Evolutionary conservation across 2,113 vertebrate genomes (phyloP).

Genomic region (Aphyosemion australe): DNA sequence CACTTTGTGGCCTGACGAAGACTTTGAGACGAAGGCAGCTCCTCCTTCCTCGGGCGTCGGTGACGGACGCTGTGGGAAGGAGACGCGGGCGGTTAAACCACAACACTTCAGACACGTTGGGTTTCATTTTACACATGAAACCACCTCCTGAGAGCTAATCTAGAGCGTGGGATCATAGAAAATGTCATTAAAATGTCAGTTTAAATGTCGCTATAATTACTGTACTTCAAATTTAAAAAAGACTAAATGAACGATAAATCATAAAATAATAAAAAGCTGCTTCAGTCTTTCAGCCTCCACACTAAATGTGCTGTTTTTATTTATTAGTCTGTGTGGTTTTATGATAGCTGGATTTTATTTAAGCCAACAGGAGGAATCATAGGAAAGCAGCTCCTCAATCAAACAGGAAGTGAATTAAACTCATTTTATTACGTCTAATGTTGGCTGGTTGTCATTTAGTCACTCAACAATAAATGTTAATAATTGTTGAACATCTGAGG

Average conservation of each 20-base stretch:
- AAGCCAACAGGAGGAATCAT: too few species aligned
- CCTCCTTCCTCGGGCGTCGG: constrained; percentile 88
- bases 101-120: constrained; percentile 1
- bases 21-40: constrained; percentile 96
- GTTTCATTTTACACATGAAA: constrained; percentile 2
- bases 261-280: not conserved
- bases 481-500: too few species aligned
- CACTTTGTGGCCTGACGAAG: constrained; percentile 95
- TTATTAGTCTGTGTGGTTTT: too few species aligned
- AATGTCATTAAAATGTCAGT: constrained; percentile 33
- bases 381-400: too few species aligned
- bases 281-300: not conserved
- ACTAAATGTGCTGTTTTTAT: not conserved
- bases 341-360: too few species aligned
- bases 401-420: too few species aligned
- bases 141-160: constrained; percentile 10
- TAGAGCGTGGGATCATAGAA: not conserved
- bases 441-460: too few species aligned
- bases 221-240: constrained; percentile 8
- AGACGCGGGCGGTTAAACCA: not conserved
- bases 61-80: constrained; percentile 86
- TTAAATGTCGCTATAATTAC: constrained; percentile 28
- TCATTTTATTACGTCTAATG: too few species aligned
- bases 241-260: not conserved
- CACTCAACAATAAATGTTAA: too few species aligned